phyloP scores from a whole-genome alignment of 2,888 invertebrate genomes.

The Pollenia angustigena region DNA sequence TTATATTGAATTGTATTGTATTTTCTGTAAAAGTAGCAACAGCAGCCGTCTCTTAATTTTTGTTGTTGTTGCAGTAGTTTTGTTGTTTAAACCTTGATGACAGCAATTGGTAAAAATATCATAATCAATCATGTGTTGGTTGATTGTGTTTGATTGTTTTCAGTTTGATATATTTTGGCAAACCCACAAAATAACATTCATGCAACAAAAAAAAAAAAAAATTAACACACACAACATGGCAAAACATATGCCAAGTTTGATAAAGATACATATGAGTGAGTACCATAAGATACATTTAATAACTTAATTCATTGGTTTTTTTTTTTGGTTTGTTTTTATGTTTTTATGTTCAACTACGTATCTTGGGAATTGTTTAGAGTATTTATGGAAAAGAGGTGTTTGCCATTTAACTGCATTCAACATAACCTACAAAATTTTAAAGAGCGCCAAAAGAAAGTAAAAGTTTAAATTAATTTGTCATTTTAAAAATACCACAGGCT shows the following conservation, averaged over 20 bases:
- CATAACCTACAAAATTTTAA: conserved; percentile 4
- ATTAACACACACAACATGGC: conserved; percentile 54
- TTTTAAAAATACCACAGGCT: too few species aligned
- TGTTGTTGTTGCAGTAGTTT: conserved; percentile 58
- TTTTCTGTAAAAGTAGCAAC: conserved; percentile 46
- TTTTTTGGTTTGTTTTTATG: background rate
- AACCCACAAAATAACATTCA: conserved; percentile 57
- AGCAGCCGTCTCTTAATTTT: conserved; percentile 34
- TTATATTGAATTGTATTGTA: conserved; percentile 53
- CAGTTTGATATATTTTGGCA: conserved; percentile 68
- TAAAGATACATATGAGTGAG: conserved; percentile 3
- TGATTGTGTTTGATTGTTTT: conserved; percentile 64
- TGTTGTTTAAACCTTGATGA: conserved; percentile 81
- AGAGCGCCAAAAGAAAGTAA: background rate
- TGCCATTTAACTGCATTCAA: conserved; percentile 40
- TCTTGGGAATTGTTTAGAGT: conserved; percentile 54
- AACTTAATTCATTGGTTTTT: conserved; percentile 8
- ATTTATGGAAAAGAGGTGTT: conserved; percentile 35
- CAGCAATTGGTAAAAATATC: conserved; percentile 80
- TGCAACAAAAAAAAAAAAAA: conserved; percentile 52
- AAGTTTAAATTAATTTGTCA: background rate
- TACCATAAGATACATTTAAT: background rate
- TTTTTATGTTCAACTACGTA: background rate
- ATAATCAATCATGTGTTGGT: conserved; percentile 79
- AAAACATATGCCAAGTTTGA: conserved; percentile 55